Conservation (phyloP, 1,140 invertebrate species). For the Drosophila azteca region DNA sequence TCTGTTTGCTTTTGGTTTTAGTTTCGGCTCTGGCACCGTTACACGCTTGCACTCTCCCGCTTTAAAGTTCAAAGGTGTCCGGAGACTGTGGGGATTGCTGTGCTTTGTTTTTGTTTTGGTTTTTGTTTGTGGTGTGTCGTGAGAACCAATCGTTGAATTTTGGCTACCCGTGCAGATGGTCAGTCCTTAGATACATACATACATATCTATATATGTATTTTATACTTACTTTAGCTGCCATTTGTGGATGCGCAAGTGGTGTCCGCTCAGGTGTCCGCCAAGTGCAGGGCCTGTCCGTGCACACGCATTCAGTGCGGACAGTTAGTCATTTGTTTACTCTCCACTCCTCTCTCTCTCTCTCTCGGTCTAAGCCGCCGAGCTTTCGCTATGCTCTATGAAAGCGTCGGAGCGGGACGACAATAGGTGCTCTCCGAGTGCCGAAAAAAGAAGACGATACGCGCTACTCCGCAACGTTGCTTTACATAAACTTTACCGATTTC, state of each 20-base stretch:
- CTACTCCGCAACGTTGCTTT: slow-evolving; percentile 3
- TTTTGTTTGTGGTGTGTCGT: slow-evolving; percentile 52
- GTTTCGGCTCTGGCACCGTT: slow-evolving; percentile 42
- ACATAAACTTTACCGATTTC: slow-evolving; percentile 45
- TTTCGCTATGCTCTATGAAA: slow-evolving; percentile 37
- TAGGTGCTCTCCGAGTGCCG: slow-evolving; percentile 22
- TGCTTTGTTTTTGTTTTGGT: slow-evolving; percentile 25
- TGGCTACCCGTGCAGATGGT: slow-evolving; percentile 39
- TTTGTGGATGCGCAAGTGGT: slow-evolving; percentile 64
- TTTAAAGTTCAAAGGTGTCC: slow-evolving; percentile 78
- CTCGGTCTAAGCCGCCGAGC: slow-evolving; percentile 44
- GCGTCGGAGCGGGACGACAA: slow-evolving; percentile 51
- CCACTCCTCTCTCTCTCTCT: neutral
- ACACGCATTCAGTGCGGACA: slow-evolving; percentile 40
- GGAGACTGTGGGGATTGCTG: slow-evolving; percentile 34
- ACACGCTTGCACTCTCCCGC: slow-evolving; percentile 70
- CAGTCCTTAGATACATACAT: slow-evolving; percentile 9
- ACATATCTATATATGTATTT: neutral
- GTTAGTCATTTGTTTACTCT: slow-evolving; percentile 28
- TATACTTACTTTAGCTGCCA: slow-evolving; percentile 69
- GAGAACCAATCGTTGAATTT: slow-evolving; percentile 65
- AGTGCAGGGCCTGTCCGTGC: slow-evolving; percentile 37
- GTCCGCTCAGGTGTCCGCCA: slow-evolving; percentile 43
- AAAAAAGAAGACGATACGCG: slow-evolving; percentile 32
- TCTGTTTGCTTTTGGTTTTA: slow-evolving; percentile 71